These are phyloP conservation scores for Catostylus mosaicus DNA, from an alignment of 30 jellyfish, hydroid and myxozoan species.

Conservation along the genomic window DNA sequence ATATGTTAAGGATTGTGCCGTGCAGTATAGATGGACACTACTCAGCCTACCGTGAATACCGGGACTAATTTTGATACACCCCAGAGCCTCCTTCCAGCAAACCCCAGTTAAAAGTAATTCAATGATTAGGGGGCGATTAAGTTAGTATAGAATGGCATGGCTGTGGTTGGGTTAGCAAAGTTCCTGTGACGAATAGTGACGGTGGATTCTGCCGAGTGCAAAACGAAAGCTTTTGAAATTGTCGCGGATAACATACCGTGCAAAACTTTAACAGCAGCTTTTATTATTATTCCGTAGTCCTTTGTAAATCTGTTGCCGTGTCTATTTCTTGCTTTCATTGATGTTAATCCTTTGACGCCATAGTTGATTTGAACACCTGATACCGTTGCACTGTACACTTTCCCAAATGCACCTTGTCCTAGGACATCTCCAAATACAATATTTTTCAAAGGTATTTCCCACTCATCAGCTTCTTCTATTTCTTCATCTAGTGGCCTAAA, in stretches of 20 bases:
- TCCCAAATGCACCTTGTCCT: conserved; percentile 98
- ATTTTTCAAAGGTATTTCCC: conserved; percentile 81
- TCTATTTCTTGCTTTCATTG: background rate
- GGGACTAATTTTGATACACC: too few relatives aligned
- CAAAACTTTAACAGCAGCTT: conserved; percentile 76
- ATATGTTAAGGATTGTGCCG: too few relatives aligned
- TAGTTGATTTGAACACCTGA: background rate
- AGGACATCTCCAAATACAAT: conserved; percentile 70
- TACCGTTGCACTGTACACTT: conserved; percentile 77
- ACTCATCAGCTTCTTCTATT: background rate
- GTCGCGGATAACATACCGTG: conserved; percentile 65
- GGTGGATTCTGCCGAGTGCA: too few relatives aligned
- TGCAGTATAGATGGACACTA: too few relatives aligned
- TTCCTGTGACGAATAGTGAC: too few relatives aligned
- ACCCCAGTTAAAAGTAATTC: too few relatives aligned
- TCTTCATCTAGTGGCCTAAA: background rate
- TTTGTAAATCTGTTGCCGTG: background rate
- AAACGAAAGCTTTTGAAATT: too few relatives aligned
- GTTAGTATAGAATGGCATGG: too few relatives aligned
- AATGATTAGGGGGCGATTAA: too few relatives aligned
- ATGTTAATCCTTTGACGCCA: conserved; percentile 6
- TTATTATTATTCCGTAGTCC: conserved; percentile 11
- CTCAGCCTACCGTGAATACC: too few relatives aligned
- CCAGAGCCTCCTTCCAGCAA: too few relatives aligned
- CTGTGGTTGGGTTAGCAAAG: too few relatives aligned